Conservation (phyloP, 2,888 invertebrate genomes). For the Caenorhabditis sulstoni region DNA sequence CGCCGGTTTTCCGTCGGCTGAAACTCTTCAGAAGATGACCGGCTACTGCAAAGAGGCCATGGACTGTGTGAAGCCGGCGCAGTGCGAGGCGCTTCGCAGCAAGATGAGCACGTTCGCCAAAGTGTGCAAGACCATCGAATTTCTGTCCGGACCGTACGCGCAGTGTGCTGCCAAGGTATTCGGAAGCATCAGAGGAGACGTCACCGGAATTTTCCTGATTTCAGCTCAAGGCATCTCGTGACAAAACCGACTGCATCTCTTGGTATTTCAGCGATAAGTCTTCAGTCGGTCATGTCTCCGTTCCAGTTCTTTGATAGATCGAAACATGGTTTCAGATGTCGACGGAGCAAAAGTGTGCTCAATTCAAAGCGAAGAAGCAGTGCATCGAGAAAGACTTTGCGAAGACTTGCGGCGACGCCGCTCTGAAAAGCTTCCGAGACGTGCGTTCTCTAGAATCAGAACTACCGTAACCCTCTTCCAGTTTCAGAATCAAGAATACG, state of each 20-base stretch:
- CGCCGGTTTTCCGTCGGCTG: constrained; percentile 32
- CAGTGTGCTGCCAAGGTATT: constrained; percentile 39
- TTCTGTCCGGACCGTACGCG: constrained; percentile 47
- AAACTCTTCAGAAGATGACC: constrained; percentile 46
- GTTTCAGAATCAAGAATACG: constrained; percentile 43
- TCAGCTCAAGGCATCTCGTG: constrained; percentile 33
- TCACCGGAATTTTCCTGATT: constrained; percentile 3
- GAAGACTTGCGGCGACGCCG: constrained; percentile 24
- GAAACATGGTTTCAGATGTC: constrained; percentile 19
- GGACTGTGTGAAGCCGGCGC: constrained; percentile 36
- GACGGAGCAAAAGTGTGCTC: constrained; percentile 50
- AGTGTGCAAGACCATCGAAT: constrained; percentile 49
- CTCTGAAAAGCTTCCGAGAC: constrained; percentile 37
- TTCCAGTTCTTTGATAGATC: neutral
- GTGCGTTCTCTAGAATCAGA: neutral
- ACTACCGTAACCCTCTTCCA: neutral
- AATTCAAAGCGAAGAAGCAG: constrained; percentile 44
- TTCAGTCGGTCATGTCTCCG: neutral
- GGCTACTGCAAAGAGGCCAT: constrained; percentile 35
- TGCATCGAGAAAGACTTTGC: constrained; percentile 47
- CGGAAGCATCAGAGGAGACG: too few relatives aligned
- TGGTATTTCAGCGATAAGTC: constrained; percentile 54
- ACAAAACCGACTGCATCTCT: constrained; percentile 40
- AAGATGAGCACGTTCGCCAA: constrained; percentile 38
- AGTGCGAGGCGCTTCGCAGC: constrained; percentile 30